These are phyloP conservation scores for Portunus trituberculatus DNA, from an alignment of 1,140 invertebrate species.

Conservation along the genomic window DNA sequence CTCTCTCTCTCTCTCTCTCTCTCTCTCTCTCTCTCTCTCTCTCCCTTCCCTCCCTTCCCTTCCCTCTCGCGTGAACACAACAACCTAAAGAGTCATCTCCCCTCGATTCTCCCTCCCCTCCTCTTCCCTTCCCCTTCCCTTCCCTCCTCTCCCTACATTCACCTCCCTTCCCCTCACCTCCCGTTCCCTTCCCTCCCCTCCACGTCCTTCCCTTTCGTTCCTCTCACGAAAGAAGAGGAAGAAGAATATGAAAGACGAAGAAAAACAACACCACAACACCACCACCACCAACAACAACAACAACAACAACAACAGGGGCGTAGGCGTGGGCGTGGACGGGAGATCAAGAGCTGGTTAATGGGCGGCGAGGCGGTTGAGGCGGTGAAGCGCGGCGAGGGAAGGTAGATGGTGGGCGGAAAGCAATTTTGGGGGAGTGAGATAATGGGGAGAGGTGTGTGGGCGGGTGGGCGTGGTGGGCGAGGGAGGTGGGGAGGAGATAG, in stretches of 20 bases:
- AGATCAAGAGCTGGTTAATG: neutral
- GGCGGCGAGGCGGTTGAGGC: no score
- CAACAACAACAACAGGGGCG: neutral
- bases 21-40: no score
- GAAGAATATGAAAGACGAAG: neutral
- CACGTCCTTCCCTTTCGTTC: neutral
- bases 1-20: no score
- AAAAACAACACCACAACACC: neutral
- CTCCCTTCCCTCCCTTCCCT: no score
- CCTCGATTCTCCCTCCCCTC: neutral
- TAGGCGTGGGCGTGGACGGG: neutral
- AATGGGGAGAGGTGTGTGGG: no score
- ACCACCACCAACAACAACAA: neutral
- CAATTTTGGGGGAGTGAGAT: neutral
- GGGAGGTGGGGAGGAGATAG: neutral
- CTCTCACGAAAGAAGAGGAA: neutral
- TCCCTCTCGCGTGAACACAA: no score
- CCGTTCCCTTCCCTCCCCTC: neutral
- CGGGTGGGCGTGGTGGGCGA: neutral
- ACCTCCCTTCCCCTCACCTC: neutral
- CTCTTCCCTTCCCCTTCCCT: neutral
- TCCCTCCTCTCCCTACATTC: neutral
- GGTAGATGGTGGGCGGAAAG: neutral
- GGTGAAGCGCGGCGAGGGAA: neutral
- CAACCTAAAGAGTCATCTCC: no score